Evolutionary conservation across 2,797 vertebrate species (phyloP), one percentile per base, ranked within the genome.

Genomic region (Scyliorhinus canicula): DNA sequence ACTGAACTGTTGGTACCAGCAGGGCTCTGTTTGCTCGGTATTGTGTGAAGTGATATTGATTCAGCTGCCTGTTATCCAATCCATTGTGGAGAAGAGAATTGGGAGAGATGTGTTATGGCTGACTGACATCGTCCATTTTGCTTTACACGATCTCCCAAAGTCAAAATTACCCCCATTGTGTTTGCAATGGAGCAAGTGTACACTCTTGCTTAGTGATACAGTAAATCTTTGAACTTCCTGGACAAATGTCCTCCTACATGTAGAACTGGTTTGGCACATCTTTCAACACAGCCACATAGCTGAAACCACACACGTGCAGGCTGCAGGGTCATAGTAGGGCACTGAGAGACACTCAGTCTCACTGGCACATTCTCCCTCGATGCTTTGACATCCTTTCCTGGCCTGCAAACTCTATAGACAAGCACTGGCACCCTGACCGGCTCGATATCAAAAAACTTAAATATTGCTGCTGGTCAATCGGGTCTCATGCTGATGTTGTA

Each of bases 221-320:
- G 47, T 84, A 60, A 35, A 82, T 31, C 69, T 93, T 95, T 57
- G 84, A 93, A 40, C 60, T 95, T 95, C 95, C 95, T 52, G 90
- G 95, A 65, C 44, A 90, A 95, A 95, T 95, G 52, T 71, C 90
- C 63, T 95, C 65, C 40, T 44, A 19, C n/a, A 50, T 95, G 91
- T 79, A 55, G 90, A 95, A 95, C 74, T 35, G 85, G 93, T 57
- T 95, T 95, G 44, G 91, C 67, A 90, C 65, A 95, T 95, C 84
- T 86, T 95, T 93, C 86, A 91, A 52, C 67, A 52, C 16, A 55
- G 47, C 67, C 14, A 52, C 65, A 71, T 67, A 94, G 93, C 93
- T 94, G 93, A 93, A 74, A 14, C 47, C 7, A 5, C 65, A 94
- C 44, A 94, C 93, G 8, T 52, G 44, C 65, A 94, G 47, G 47